Evolutionary conservation across 2,888 invertebrate species (phyloP).

Genomic region (Calliphora vomitoria): DNA sequence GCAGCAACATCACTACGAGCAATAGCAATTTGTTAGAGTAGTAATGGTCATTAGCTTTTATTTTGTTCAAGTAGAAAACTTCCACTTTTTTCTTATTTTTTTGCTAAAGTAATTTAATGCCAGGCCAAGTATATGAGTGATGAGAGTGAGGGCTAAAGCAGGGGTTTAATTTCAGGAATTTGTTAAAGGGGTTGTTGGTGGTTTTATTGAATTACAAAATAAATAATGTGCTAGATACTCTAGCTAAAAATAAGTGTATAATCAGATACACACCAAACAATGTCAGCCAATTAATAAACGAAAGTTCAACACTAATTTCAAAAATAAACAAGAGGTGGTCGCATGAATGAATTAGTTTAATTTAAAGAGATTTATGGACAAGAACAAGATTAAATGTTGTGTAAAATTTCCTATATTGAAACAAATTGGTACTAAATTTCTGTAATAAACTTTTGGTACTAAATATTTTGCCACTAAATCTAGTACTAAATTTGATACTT

Average conservation of each 20-base stretch:
- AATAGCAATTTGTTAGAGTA: slow-evolving; percentile 55
- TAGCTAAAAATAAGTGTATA: slow-evolving; percentile 5
- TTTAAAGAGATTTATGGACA: too few species aligned
- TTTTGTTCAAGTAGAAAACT: not conserved
- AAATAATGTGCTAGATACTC: slow-evolving; percentile 55
- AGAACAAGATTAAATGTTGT: too few species aligned
- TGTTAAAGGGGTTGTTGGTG: slow-evolving; percentile 67
- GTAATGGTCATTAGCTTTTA: slow-evolving; percentile 72
- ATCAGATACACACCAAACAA: slow-evolving; percentile 50
- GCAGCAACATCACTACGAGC: slow-evolving; percentile 31
- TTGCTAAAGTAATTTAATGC: slow-evolving; percentile 50
- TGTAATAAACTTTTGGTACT: too few species aligned
- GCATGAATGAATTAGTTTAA: not conserved
- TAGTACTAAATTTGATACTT: too few species aligned
- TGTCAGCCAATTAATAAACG: slow-evolving; percentile 63
- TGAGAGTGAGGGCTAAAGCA: not conserved
- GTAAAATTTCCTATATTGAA: too few species aligned
- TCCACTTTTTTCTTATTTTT: slow-evolving; percentile 10
- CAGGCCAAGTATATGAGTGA: slow-evolving; percentile 6
- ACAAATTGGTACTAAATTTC: too few species aligned
- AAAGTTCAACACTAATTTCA: slow-evolving; percentile 48
- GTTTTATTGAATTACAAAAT: slow-evolving; percentile 70
- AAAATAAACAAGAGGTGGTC: slow-evolving; percentile 35
- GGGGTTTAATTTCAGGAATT: slow-evolving; percentile 32
- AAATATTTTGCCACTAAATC: too few species aligned